These are phyloP conservation scores for Chrysodeixis includens DNA, from an alignment of 2,888 invertebrate genomes.

Conservation along the genomic window DNA sequence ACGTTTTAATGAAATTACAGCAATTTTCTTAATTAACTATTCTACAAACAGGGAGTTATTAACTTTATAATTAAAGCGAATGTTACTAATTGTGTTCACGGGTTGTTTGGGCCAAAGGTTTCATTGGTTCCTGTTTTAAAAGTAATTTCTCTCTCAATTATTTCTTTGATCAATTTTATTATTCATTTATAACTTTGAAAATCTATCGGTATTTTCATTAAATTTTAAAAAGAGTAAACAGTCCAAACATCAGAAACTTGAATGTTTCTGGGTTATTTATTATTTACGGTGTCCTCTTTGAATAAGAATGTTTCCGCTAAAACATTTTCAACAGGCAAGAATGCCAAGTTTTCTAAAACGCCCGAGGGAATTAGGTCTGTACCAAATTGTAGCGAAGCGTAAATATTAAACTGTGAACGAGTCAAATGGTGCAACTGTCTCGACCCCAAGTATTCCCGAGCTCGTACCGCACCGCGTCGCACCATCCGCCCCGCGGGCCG, in stretches of 20 bases:
- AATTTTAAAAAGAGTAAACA: neutral
- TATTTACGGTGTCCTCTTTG: neutral
- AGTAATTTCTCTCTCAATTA: neutral
- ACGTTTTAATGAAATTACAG: conserved; percentile 15
- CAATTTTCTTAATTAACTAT: conserved; percentile 20
- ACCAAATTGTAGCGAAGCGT: conserved; percentile 13
- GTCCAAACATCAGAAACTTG: conserved; percentile 9
- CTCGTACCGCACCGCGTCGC: no score
- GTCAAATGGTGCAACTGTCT: neutral
- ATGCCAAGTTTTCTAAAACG: conserved; percentile 22
- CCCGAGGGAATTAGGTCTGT: conserved; percentile 12
- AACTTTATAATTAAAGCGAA: conserved; percentile 14
- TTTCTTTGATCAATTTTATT: neutral
- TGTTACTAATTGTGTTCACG: conserved; percentile 5
- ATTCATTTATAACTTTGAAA: neutral
- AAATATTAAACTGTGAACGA: conserved; percentile 5
- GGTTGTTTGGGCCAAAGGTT: conserved; percentile 3
- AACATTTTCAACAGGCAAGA: conserved; percentile 16
- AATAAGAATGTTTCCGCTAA: conserved; percentile 16
- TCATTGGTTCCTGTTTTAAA: neutral
- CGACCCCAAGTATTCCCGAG: neutral
- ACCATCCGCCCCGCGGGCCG: no score
- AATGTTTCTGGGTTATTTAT: conserved; percentile 13
- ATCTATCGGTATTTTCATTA: neutral
- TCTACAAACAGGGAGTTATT: conserved; percentile 13